phyloP scores from a whole-genome alignment of 2,113 vertebrate species.

The Ochotona curzoniae region DNA sequence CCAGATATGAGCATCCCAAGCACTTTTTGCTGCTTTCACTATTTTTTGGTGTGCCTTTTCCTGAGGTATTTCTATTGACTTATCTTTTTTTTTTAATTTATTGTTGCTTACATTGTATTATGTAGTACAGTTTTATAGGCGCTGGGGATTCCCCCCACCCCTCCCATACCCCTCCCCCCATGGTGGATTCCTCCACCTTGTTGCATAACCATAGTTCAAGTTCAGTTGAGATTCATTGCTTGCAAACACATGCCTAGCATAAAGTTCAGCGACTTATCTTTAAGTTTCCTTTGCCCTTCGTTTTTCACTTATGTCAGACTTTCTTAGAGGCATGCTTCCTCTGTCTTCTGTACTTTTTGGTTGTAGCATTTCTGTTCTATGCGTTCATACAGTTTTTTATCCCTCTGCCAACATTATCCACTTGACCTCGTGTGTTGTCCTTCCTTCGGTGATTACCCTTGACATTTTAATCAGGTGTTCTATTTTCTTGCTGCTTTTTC shows the following conservation, averaged over 20 bases:
- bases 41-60: neutral
- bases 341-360: slow-evolving; percentile 13
- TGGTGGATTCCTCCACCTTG: no score
- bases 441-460: neutral
- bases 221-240: no score
- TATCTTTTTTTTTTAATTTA: no score
- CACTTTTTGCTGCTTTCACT: neutral
- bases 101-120: no score
- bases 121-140: no score
- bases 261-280: neutral
- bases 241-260: no score
- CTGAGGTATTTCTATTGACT: neutral
- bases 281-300: neutral
- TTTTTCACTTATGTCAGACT: neutral
- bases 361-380: neutral
- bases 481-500: neutral
- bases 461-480: neutral
- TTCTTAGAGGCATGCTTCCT: neutral
- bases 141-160: no score
- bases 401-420: neutral
- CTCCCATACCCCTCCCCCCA: no score
- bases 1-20: no score
- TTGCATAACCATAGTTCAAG: no score
- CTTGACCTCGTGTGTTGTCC: neutral
- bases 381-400: neutral